phyloP scores from a whole-genome alignment of 2,797 vertebrate species.

The Eupleurogrammus muticus region DNA sequence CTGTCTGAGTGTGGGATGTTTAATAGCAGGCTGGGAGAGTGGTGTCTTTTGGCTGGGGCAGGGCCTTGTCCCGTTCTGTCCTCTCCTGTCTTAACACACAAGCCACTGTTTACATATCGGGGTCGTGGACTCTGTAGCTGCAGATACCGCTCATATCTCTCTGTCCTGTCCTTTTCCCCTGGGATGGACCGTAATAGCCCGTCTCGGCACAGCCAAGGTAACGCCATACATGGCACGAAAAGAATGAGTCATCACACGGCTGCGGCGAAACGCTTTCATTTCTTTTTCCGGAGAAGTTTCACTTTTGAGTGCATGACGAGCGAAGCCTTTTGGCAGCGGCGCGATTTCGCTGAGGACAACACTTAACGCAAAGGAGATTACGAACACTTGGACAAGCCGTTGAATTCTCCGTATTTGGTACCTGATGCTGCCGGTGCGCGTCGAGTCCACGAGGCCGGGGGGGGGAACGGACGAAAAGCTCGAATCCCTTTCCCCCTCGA shows the following conservation, averaged over 20 bases:
- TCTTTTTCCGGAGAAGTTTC: slow-evolving; percentile 30
- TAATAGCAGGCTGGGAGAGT: slow-evolving; percentile 83
- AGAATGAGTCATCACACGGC: slow-evolving; percentile 46
- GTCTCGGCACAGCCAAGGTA: slow-evolving; percentile 49
- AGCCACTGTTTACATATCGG: slow-evolving; percentile 88
- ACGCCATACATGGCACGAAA: slow-evolving; percentile 51
- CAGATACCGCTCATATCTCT: slow-evolving; percentile 81
- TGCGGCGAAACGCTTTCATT: slow-evolving; percentile 31
- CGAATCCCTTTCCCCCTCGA: slow-evolving; percentile 35
- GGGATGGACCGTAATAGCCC: slow-evolving; percentile 60
- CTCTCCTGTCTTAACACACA: slow-evolving; percentile 80
- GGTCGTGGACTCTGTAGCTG: slow-evolving; percentile 89
- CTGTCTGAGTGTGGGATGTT: slow-evolving; percentile 69
- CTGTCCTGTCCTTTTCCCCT: slow-evolving; percentile 47
- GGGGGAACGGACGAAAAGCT: slow-evolving; percentile 33
- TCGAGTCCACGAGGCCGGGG: slow-evolving; percentile 30
- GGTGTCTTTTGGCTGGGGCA: slow-evolving; percentile 83
- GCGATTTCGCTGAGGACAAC: neutral
- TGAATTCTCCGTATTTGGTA: slow-evolving; percentile 31
- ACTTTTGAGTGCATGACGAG: slow-evolving; percentile 10
- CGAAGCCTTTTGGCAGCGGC: slow-evolving; percentile 6
- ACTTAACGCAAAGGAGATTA: neutral
- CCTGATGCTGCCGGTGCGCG: slow-evolving; percentile 28
- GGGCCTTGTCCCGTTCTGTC: slow-evolving; percentile 80
- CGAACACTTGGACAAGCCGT: slow-evolving; percentile 27